Percentiles rank a stretch among this genome's conserved stretches.
These are phyloP conservation scores for Dermatophagoides farinae DNA, from an alignment of 1,140 invertebrate species.

Conservation along the genomic window DNA sequence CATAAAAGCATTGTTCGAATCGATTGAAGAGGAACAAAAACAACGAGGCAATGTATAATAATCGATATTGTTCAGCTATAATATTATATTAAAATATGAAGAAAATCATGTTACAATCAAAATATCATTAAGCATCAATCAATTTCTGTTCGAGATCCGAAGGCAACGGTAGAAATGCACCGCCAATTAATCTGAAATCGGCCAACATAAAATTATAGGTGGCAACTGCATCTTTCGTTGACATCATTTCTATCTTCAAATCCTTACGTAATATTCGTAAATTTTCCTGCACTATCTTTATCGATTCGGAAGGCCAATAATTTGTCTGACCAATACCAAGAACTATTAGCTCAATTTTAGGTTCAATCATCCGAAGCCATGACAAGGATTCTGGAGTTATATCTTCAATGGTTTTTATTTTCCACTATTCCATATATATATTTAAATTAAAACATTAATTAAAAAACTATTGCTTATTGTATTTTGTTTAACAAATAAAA, in stretches of 20 bases:
- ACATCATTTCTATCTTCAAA: slow-evolving; percentile 43
- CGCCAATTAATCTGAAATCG: slow-evolving; percentile 51
- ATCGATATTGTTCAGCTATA: neutral
- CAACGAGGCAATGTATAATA: slow-evolving; percentile 69
- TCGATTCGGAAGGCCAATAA: slow-evolving; percentile 22
- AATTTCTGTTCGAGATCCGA: slow-evolving; percentile 6
- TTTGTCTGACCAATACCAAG: slow-evolving; percentile 44
- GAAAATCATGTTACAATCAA: neutral
- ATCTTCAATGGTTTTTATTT: slow-evolving; percentile 30
- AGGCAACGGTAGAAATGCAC: slow-evolving; percentile 48
- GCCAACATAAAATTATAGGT: slow-evolving; percentile 63
- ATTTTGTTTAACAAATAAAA: slow-evolving; percentile 50
- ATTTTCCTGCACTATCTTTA: slow-evolving; percentile 25
- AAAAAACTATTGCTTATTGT: no score
- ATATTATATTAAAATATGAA: neutral
- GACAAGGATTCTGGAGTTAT: slow-evolving; percentile 51
- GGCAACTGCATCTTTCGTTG: slow-evolving; percentile 48
- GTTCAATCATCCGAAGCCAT: slow-evolving; percentile 54
- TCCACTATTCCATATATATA: slow-evolving; percentile 4
- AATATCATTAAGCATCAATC: neutral
- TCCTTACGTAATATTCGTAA: neutral
- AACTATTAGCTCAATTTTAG: slow-evolving; percentile 60
- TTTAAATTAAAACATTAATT: neutral
- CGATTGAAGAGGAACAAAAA: slow-evolving; percentile 89
- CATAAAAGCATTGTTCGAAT: slow-evolving; percentile 94